phyloP scores from a whole-genome alignment of 1,140 invertebrate species.

The Bombyx mandarina region DNA sequence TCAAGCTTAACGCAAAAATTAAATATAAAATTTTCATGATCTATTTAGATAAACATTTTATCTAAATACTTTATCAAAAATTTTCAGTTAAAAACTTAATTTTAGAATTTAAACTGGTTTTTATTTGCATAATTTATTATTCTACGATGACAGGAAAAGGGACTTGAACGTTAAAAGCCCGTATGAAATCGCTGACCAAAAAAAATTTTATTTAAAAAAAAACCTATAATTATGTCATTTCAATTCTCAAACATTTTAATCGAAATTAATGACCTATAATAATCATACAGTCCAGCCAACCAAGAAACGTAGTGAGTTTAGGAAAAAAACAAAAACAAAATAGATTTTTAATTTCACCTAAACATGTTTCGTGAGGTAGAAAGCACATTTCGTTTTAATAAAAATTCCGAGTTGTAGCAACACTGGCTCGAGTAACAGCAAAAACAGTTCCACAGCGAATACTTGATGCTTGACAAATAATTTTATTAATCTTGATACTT shows the following conservation, averaged over 20 bases:
- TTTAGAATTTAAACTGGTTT: too few relatives aligned
- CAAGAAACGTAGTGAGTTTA: too few relatives aligned
- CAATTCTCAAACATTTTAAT: neutral
- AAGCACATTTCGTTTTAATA: slow-evolving; percentile 2
- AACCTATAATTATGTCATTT: neutral
- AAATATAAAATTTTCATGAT: too few relatives aligned
- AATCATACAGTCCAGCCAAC: neutral
- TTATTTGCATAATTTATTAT: too few relatives aligned
- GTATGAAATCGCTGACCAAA: too few relatives aligned
- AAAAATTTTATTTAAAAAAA: neutral
- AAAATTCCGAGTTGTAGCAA: slow-evolving; percentile 2
- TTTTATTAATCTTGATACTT: too few relatives aligned
- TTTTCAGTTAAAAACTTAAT: too few relatives aligned
- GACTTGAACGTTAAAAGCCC: too few relatives aligned
- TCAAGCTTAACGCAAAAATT: too few relatives aligned
- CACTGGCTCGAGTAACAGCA: neutral
- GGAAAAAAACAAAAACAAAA: neutral
- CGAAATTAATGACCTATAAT: neutral
- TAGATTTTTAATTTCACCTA: neutral
- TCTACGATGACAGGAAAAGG: too few relatives aligned
- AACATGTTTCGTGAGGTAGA: neutral
- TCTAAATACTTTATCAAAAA: too few relatives aligned
- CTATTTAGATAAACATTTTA: too few relatives aligned
- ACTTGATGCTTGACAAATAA: neutral
- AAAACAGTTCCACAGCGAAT: neutral